phyloP scores from a whole-genome alignment of 2,113 vertebrate species.

The Caloenas nicobarica region DNA sequence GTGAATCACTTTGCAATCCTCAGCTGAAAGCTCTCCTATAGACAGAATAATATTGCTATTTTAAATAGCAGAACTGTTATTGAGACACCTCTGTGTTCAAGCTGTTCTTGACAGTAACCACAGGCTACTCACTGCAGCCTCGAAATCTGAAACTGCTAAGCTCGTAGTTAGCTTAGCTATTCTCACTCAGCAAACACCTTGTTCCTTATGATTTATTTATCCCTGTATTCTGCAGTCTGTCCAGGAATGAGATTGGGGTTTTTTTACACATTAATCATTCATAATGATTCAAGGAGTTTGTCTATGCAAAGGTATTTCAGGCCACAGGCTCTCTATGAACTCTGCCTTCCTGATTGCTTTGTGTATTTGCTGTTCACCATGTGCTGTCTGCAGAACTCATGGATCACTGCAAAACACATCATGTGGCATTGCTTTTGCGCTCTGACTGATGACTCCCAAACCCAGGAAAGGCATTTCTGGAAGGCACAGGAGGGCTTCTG shows the following conservation, averaged over 20 bases:
- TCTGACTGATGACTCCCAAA: neutral
- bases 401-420: neutral
- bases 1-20: conserved; percentile 15
- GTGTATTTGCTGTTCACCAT: neutral
- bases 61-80: conserved; percentile 9
- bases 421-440: neutral
- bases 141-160: conserved; percentile 12
- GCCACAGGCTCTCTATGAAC: neutral
- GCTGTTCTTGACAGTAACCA: conserved; percentile 48
- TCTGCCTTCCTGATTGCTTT: neutral
- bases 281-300: neutral
- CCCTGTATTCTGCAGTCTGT: neutral
- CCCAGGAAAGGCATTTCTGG: neutral
- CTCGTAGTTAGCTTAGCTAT: neutral
- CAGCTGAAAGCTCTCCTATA: conserved; percentile 19
- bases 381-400: neutral
- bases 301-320: neutral
- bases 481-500: neutral
- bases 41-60: conserved; percentile 30
- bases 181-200: conserved; percentile 36
- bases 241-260: neutral
- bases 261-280: neutral
- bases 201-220: conserved; percentile 30
- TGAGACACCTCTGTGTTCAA: neutral
- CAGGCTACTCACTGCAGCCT: neutral